These are phyloP conservation scores for Buathra laborator DNA, from an alignment of 2,888 invertebrate species.

Conservation along the genomic window DNA sequence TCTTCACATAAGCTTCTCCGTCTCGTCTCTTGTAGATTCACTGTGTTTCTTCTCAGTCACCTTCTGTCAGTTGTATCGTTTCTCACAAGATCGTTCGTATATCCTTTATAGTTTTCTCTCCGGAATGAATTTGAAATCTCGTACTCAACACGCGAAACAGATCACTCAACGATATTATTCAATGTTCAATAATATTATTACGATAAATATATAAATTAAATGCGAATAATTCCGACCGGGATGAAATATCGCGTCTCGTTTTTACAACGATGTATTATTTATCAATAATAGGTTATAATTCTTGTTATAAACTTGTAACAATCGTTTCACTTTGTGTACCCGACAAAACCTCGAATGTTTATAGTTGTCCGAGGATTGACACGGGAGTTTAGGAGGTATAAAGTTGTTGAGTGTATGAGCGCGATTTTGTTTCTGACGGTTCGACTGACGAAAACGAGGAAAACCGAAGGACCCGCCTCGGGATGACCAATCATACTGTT, in stretches of 20 bases:
- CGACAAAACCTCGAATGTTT: constrained; percentile 2
- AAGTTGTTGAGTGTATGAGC: constrained; percentile 57
- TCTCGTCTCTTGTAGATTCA: neutral
- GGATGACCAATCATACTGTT: constrained; percentile 83
- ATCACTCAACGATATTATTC: constrained; percentile 10
- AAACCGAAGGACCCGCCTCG: constrained; percentile 84
- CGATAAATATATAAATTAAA: constrained; percentile 6
- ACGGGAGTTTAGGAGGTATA: neutral
- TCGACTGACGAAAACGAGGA: constrained; percentile 72
- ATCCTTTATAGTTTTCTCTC: neutral
- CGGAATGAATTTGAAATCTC: neutral
- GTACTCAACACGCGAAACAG: neutral
- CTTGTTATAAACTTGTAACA: neutral
- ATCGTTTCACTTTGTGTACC: constrained; percentile 9
- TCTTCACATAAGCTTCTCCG: constrained; percentile 40
- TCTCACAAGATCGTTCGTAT: constrained; percentile 3
- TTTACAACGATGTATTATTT: neutral
- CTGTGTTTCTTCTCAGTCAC: neutral
- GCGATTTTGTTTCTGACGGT: constrained; percentile 69
- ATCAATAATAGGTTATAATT: neutral
- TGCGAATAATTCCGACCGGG: neutral
- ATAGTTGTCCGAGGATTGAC: neutral
- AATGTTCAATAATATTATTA: neutral
- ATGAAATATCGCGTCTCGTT: neutral
- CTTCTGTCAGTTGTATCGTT: constrained; percentile 3